phyloP scores from a whole-genome alignment of 2,797 vertebrate genomes.

The Coracias cyanogaster region DNA sequence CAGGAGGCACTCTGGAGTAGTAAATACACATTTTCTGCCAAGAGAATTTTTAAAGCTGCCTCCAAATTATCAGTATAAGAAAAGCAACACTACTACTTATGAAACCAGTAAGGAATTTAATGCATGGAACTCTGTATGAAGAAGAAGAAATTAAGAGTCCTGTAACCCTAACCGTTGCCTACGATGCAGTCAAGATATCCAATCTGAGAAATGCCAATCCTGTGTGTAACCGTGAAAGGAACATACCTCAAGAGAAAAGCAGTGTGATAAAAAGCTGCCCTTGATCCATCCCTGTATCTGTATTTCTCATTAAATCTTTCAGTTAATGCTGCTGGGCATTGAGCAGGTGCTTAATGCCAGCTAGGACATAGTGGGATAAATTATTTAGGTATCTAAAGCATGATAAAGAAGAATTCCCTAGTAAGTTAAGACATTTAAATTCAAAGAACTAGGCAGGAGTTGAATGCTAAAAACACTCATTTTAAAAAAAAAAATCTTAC shows the following conservation, averaged over 20 bases:
- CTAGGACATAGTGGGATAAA: background rate
- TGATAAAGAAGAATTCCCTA: background rate
- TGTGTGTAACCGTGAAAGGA: background rate
- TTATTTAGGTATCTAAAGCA: background rate
- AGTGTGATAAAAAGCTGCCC: background rate
- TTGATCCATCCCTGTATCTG: background rate
- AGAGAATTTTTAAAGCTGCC: background rate
- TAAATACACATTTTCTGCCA: background rate
- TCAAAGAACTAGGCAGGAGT: background rate
- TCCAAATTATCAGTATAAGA: background rate
- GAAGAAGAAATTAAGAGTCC: background rate
- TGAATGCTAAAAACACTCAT: background rate
- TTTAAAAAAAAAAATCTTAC: too few species aligned
- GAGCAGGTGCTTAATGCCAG: background rate
- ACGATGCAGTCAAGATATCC: background rate
- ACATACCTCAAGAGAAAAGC: background rate
- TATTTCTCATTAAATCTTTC: background rate
- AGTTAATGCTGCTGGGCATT: background rate
- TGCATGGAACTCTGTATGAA: background rate
- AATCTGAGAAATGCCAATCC: background rate
- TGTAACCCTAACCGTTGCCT: background rate
- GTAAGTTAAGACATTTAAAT: background rate
- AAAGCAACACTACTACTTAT: background rate
- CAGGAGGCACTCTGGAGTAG: background rate
- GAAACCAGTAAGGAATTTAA: background rate